Percentiles rank a stretch among this genome's conserved stretches.
phyloP scores from a whole-genome alignment of 2,888 invertebrate species.

The Cantharis flavilabris region DNA sequence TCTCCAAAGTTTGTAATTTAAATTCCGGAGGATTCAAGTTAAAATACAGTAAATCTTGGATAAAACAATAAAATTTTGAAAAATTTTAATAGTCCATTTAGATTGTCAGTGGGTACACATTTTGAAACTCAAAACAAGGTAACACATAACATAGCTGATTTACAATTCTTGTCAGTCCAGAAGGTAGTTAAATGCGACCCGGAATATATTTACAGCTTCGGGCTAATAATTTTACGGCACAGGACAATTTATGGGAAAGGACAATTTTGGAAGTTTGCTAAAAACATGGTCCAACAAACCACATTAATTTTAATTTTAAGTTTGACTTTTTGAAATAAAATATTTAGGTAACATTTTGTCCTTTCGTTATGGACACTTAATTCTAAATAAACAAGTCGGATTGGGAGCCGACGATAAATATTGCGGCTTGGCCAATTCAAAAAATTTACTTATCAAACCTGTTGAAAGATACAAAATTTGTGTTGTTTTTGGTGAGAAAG shows the following conservation, averaged over 20 bases:
- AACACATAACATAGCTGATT: slow-evolving; percentile 29
- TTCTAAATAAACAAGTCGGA: neutral
- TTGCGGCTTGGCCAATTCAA: neutral
- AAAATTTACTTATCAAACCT: neutral
- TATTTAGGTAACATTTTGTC: neutral
- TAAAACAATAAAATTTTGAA: neutral
- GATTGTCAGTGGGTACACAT: neutral
- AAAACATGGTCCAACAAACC: slow-evolving; percentile 50
- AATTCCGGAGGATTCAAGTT: neutral
- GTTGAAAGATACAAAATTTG: neutral
- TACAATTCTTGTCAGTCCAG: slow-evolving; percentile 31
- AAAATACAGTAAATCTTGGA: neutral
- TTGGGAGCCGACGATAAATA: neutral
- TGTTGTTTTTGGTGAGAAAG: too few species aligned
- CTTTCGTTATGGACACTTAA: neutral
- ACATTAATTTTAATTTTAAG: slow-evolving; percentile 46
- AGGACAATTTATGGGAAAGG: slow-evolving; percentile 37
- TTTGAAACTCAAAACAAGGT: slow-evolving; percentile 8
- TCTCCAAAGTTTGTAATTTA: neutral
- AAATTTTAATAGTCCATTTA: neutral
- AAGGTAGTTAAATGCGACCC: slow-evolving; percentile 32
- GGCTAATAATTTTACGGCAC: slow-evolving; percentile 45
- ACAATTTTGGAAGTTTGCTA: slow-evolving; percentile 46
- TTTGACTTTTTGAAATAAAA: neutral
- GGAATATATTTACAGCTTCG: slow-evolving; percentile 41